phyloP scores from a whole-genome alignment of 2,888 invertebrate species.

The Rapana venosa region DNA sequence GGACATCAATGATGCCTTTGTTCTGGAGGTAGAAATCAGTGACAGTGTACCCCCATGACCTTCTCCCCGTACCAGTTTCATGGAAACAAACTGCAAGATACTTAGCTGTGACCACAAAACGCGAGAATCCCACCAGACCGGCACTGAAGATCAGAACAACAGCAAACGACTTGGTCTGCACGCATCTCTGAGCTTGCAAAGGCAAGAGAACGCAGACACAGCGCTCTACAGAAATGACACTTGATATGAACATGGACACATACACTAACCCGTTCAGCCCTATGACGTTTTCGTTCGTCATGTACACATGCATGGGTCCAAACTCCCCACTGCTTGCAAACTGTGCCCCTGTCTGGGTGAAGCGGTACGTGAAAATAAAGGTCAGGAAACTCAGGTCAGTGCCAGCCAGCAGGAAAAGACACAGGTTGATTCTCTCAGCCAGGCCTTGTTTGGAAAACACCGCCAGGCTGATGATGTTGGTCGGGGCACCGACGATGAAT shows the following conservation, averaged over 20 bases:
- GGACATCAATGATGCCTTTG: neutral
- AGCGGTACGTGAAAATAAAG: neutral
- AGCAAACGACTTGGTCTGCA: neutral
- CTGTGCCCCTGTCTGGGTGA: too few relatives aligned
- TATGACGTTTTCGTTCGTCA: neutral
- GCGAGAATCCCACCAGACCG: neutral
- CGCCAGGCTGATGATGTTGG: constrained; percentile 14
- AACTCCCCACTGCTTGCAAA: neutral
- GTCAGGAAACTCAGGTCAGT: neutral
- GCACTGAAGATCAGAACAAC: neutral
- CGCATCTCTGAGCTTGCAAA: neutral
- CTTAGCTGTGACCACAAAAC: constrained; percentile 19
- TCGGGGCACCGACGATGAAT: neutral
- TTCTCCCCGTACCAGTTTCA: neutral
- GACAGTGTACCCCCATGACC: neutral
- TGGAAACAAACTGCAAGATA: constrained; percentile 12
- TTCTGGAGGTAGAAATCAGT: constrained; percentile 20
- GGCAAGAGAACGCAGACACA: constrained; percentile 38
- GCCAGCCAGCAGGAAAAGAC: neutral
- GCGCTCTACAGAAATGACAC: constrained; percentile 22
- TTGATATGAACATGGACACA: constrained; percentile 20
- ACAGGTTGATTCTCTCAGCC: constrained; percentile 13
- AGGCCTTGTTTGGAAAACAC: constrained; percentile 32
- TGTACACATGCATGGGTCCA: neutral
- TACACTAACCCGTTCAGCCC: constrained; percentile 23